A percentile compares a stretch with the other conserved stretches of the same genome.
Conservation (phyloP, 2,113 vertebrate species). For the Abramis brama region DNA sequence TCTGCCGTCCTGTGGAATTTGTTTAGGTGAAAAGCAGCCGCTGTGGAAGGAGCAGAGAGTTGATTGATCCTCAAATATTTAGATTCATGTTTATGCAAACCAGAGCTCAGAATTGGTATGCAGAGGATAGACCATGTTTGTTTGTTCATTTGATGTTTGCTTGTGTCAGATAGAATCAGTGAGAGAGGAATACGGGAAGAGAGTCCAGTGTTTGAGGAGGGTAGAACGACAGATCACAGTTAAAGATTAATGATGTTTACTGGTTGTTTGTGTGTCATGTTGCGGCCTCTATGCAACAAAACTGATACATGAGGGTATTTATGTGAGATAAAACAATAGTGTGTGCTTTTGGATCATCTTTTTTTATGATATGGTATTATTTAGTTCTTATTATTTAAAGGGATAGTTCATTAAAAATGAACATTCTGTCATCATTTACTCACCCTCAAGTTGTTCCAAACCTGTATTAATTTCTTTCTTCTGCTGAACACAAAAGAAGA, state of each 20-base stretch:
- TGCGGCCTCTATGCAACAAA: not conserved
- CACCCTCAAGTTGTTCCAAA: no score
- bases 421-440: no score
- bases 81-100: not conserved
- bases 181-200: constrained; percentile 14
- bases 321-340: not conserved
- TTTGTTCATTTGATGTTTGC: constrained; percentile 21
- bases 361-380: not conserved
- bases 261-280: constrained; percentile 3
- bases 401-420: no score
- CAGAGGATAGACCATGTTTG: not conserved
- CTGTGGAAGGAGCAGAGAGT: not conserved
- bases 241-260: not conserved
- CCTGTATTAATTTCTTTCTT: no score
- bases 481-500: no score
- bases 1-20: not conserved
- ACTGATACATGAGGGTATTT: not conserved
- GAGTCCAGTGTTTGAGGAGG: constrained; percentile 11
- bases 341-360: not conserved
- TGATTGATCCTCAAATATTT: constrained; percentile 33
- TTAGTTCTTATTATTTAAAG: not conserved
- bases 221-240: not conserved
- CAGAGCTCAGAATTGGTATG: constrained; percentile 1
- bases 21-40: constrained; percentile 5
- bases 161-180: not conserved